These are phyloP conservation scores for Hylaeus anthracinus DNA, from an alignment of 1,140 invertebrate species.

Conservation along the genomic window DNA sequence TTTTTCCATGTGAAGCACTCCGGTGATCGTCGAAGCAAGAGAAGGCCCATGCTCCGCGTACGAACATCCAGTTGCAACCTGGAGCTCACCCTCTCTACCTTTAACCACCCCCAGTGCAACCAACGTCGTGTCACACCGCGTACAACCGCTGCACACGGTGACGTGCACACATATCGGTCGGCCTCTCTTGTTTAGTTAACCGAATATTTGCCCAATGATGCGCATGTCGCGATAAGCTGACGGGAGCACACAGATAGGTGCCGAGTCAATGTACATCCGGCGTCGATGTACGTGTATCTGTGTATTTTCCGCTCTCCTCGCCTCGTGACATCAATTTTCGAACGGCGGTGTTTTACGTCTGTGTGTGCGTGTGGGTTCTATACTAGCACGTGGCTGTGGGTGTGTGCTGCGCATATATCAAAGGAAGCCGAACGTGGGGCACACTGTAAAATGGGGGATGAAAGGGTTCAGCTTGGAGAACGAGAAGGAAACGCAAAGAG, in stretches of 20 bases:
- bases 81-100: not conserved
- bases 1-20: conserved; percentile 40
- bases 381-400: not conserved
- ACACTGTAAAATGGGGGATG: conserved; percentile 20
- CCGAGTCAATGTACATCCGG: conserved; percentile 55
- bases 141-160: conserved; percentile 19
- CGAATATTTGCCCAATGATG: conserved; percentile 67
- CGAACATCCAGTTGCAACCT: not conserved
- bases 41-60: not conserved
- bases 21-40: conserved; percentile 47
- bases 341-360: conserved; percentile 9
- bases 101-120: not conserved
- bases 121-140: conserved; percentile 20
- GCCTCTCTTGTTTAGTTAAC: conserved; percentile 63
- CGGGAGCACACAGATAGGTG: conserved; percentile 30
- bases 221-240: conserved; percentile 60
- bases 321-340: conserved; percentile 60
- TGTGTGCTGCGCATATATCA: conserved; percentile 15
- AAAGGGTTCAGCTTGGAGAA: conserved; percentile 17
- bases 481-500: not conserved
- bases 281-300: conserved; percentile 29
- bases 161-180: conserved; percentile 16
- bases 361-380: too few species aligned
- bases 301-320: conserved; percentile 46
- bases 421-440: conserved; percentile 49